Evolutionary conservation across 2,797 vertebrate genomes (phyloP), one percentile per base, ranked within the genome.

Genomic region (Pipistrellus nathusii): DNA sequence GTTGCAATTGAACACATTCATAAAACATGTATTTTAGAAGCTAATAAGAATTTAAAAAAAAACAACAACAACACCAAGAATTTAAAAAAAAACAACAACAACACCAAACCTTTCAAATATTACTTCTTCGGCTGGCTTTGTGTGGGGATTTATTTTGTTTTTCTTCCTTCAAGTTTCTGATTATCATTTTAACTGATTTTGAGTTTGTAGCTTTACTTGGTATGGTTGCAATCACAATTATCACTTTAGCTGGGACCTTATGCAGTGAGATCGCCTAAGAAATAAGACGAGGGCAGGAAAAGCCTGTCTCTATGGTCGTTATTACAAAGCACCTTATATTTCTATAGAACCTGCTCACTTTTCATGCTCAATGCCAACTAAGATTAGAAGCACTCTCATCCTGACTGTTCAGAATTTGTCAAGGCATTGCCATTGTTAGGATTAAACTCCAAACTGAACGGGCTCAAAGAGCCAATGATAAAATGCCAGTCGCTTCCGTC

Each of bases 11-110:
- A 82, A 78, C 38, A 41, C 46, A 44, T 32, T 44, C 71, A 66
- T 83, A 77, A 91, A 94, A 86, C 68, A 55, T 41, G 78, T 89
- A 57, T 80, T 84, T 93, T 92, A 94, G 46, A 91, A 91, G 21
- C 23, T 44, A 55, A 41, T 9, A 44, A 46, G 25, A 87, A 27
- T n/a, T 51, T 11, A 27, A 35, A 44, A 44, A 55, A 3, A 64
- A 30, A 55, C 21, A 46, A 20, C 46, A 38, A n/a, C n/a, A n/a
- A n/a, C n/a, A n/a, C n/a, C n/a, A n/a, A n/a, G n/a, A n/a, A n/a
- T n/a, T n/a, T n/a, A n/a, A n/a, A n/a, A 38, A 38, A 38, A 38
- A 38, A 38, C 3, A 38, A 38, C 35, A 38, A 3, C 5, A 41
- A 15, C 5, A 51, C 15, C 1, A 53, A 21, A 48, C 23, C 44